These are phyloP conservation scores for Chaenodraco wilsoni DNA, from an alignment of 2,797 vertebrate species.

Conservation along the genomic window DNA sequence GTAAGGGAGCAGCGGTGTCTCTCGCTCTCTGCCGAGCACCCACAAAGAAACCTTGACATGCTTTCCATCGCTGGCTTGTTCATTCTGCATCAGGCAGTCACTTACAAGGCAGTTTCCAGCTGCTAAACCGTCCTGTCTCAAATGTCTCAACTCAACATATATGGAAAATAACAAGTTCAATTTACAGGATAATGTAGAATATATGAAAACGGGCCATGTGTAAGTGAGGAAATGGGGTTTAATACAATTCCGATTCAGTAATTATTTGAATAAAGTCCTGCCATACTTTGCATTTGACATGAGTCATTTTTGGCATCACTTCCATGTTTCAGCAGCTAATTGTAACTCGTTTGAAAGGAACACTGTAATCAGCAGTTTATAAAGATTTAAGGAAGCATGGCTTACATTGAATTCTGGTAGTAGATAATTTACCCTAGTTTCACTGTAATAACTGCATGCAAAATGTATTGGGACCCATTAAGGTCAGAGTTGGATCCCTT, in stretches of 20 bases:
- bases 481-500: conserved; percentile 69
- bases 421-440: conserved; percentile 34
- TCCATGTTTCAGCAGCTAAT: conserved; percentile 12
- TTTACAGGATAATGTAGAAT: conserved; percentile 1
- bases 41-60: conserved; percentile 88
- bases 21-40: conserved; percentile 86
- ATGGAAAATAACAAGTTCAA: conserved; percentile 2
- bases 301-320: conserved; percentile 19
- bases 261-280: not conserved
- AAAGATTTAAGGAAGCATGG: conserved; percentile 42
- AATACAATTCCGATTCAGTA: conserved; percentile 1
- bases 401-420: conserved; percentile 23
- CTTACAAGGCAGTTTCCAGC: conserved; percentile 91
- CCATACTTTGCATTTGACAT: not conserved
- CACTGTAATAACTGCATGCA: conserved; percentile 34
- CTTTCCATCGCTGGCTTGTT: conserved; percentile 83
- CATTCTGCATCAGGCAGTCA: conserved; percentile 80
- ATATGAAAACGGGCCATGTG: not conserved
- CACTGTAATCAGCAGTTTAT: conserved; percentile 17
- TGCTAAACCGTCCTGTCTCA: conserved; percentile 85
- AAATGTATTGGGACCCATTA: conserved; percentile 60
- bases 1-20: conserved; percentile 87
- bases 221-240: not conserved
- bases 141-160: conserved; percentile 81
- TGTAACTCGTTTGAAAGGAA: conserved; percentile 26